Conservation (phyloP, 1,140 invertebrate species). For the Drosophila dunni region DNA sequence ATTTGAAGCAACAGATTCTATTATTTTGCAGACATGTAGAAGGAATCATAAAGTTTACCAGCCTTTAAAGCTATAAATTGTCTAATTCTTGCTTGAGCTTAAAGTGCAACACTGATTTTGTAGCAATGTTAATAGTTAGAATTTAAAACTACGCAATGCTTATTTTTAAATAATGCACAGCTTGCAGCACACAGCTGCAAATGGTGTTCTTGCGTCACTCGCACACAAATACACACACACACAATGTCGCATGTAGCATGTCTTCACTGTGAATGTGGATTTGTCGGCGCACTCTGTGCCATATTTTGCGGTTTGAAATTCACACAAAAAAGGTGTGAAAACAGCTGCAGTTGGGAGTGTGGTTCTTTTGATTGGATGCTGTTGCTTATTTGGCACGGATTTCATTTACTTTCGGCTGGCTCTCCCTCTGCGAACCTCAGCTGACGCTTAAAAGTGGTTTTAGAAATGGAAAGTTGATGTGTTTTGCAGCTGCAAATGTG, state of each 20-base stretch:
- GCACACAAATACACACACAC: not conserved
- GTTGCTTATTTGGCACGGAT: conserved; percentile 76
- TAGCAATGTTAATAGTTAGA: not conserved
- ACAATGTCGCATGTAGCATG: not conserved
- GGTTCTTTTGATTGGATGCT: conserved; percentile 63
- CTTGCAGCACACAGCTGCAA: not conserved
- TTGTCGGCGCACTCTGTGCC: not conserved
- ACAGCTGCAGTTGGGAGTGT: conserved; percentile 41
- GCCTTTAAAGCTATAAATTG: no score
- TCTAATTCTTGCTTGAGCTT: no score
- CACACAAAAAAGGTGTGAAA: conserved; percentile 69
- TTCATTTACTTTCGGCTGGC: conserved; percentile 30
- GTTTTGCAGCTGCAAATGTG: conserved; percentile 59
- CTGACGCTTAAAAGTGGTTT: conserved; percentile 34
- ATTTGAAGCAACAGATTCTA: no score
- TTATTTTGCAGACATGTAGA: no score
- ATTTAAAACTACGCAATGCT: conserved; percentile 35
- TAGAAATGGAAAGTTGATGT: conserved; percentile 67
- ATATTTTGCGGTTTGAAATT: conserved; percentile 50
- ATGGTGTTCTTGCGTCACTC: conserved; percentile 3
- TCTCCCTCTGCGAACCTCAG: not conserved
- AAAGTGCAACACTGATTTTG: no score
- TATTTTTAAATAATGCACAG: conserved; percentile 20
- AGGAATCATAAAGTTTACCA: no score
- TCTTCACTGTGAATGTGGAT: not conserved